These are phyloP conservation scores for Acomys russatus DNA, from an alignment of 2,797 vertebrate species.

Conservation along the genomic window DNA sequence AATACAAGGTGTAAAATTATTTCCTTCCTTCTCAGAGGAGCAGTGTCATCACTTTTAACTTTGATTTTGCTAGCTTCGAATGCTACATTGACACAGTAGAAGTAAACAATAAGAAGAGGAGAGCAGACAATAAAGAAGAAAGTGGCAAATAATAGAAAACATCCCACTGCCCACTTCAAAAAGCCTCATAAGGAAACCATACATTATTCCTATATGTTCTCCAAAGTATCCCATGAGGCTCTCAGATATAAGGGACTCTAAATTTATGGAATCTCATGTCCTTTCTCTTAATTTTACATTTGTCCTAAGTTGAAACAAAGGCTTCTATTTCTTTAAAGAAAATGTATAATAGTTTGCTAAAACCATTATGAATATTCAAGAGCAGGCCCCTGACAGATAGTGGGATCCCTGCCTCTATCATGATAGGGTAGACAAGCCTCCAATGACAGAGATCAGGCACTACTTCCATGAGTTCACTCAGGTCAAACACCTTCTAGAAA, in stretches of 20 bases:
- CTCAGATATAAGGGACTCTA: neutral
- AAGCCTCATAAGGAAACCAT: neutral
- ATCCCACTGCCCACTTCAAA: neutral
- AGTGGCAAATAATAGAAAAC: neutral
- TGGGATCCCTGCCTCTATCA: neutral
- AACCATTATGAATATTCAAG: neutral
- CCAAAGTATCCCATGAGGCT: neutral
- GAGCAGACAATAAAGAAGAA: neutral
- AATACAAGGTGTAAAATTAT: neutral
- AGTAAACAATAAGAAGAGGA: rapidly evolving
- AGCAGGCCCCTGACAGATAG: neutral
- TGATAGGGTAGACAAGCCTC: neutral
- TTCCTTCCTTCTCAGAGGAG: neutral
- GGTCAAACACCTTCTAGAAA: neutral
- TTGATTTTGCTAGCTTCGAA: neutral
- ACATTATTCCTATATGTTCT: rapidly evolving
- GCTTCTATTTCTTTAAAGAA: neutral
- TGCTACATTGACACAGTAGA: neutral
- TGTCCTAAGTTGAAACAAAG: neutral
- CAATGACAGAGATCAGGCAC: neutral
- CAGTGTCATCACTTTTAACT: neutral
- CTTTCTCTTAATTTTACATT: neutral
- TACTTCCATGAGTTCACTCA: neutral
- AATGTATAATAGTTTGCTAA: neutral
- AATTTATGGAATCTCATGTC: neutral